Percentiles rank a stretch among this genome's conserved stretches.
Evolutionary conservation across 2,888 invertebrate genomes (phyloP).

Genomic region (Julus scanicus): DNA sequence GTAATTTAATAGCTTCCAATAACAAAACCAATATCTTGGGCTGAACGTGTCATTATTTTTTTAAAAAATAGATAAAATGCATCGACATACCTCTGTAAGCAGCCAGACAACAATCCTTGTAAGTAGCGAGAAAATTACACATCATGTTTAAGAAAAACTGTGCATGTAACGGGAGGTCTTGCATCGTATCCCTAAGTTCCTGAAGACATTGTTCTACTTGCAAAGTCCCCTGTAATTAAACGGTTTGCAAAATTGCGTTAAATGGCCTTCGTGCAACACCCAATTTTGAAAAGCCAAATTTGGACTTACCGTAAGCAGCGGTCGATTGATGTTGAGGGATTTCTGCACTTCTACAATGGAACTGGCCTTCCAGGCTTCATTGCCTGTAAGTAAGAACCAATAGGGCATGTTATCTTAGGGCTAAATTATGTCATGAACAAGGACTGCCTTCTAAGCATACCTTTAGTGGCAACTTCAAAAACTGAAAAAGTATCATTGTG

Average conservation of each 20-base stretch:
- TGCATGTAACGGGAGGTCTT: conserved; percentile 78
- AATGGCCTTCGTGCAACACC: too few relatives aligned
- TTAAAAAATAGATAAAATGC: too few relatives aligned
- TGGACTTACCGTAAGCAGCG: conserved; percentile 72
- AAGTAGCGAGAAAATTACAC: conserved; percentile 77
- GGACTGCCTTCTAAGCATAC: conserved; percentile 62
- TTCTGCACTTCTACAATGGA: conserved; percentile 77
- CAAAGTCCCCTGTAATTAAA: conserved; percentile 74
- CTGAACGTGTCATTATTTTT: too few relatives aligned
- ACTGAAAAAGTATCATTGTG: conserved; percentile 74
- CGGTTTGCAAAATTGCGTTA: not conserved
- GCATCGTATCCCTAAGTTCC: conserved; percentile 76
- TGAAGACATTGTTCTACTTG: conserved; percentile 76
- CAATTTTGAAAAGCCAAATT: too few relatives aligned
- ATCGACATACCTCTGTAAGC: conserved; percentile 72
- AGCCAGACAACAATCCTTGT: conserved; percentile 78
- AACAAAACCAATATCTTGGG: too few relatives aligned
- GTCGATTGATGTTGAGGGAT: conserved; percentile 73
- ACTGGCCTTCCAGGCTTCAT: conserved; percentile 83
- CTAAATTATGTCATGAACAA: not conserved
- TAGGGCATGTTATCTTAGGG: not conserved
- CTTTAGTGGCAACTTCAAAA: conserved; percentile 79
- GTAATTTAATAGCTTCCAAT: too few relatives aligned
- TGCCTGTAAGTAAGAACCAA: conserved; percentile 62
- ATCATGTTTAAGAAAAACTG: conserved; percentile 80